phyloP scores from a whole-genome alignment of 2,888 invertebrate species.

The Synergus japonicus region DNA sequence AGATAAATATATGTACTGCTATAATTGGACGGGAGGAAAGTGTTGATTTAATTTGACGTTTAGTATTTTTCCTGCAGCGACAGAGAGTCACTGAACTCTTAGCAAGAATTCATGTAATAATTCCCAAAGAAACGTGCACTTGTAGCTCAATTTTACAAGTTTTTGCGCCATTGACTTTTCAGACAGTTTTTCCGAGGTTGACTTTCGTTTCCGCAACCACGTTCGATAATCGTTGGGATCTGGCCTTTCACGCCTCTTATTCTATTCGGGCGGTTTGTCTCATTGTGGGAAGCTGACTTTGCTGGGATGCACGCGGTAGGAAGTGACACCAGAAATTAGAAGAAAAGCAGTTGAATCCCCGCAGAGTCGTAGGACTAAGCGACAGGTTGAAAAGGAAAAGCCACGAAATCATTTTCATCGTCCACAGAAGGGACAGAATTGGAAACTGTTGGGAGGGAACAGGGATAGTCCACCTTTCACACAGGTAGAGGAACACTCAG shows the following conservation, averaged over 20 bases:
- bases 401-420: conserved; percentile 57
- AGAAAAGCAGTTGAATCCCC: conserved; percentile 6
- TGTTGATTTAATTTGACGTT: neutral
- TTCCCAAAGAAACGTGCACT: neutral
- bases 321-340: conserved; percentile 8
- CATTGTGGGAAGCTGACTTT: conserved; percentile 12
- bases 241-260: conserved; percentile 28
- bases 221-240: conserved; percentile 28
- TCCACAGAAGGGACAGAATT: conserved; percentile 56
- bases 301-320: conserved; percentile 18
- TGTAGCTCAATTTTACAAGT: neutral
- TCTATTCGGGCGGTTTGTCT: neutral
- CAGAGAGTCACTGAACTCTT: neutral
- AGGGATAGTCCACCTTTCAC: conserved; percentile 4
- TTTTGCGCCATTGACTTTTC: neutral
- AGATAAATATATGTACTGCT: neutral
- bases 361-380: conserved; percentile 5
- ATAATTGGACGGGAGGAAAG: neutral
- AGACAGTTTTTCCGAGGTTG: neutral
- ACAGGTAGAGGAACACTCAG: conserved; percentile 6
- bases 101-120: neutral
- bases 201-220: conserved; percentile 1
- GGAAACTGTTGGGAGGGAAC: neutral
- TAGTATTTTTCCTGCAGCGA: neutral
- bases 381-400: conserved; percentile 42